Conservation (phyloP, 1,140 invertebrate species). For the Drosophila malerkotliana region DNA sequence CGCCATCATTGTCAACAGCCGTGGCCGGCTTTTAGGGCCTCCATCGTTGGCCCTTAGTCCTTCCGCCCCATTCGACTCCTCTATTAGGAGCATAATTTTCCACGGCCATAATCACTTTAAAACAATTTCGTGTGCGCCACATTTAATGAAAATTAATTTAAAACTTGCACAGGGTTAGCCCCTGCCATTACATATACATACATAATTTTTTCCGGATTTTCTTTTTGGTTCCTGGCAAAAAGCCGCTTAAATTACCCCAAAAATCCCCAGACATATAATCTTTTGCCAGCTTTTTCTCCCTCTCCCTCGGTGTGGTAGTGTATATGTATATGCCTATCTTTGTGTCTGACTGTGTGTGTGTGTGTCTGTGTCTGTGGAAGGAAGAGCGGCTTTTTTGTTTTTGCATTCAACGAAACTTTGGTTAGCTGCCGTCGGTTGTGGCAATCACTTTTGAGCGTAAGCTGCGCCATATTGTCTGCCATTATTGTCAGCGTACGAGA, state of each 20-base stretch:
- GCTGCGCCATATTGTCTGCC: conserved; percentile 76
- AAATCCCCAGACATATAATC: conserved; percentile 76
- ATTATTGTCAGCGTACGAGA: conserved; percentile 72
- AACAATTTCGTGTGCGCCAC: conserved; percentile 70
- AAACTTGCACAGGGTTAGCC: conserved; percentile 55
- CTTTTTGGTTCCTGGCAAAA: conserved; percentile 48
- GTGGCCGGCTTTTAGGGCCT: conserved; percentile 31
- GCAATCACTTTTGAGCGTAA: conserved; percentile 75
- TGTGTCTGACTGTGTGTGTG: background rate
- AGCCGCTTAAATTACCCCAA: conserved; percentile 70
- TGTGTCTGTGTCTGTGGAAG: conserved; percentile 16
- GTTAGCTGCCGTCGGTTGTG: conserved; percentile 47
- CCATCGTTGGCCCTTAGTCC: conserved; percentile 7
- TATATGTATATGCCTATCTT: conserved; percentile 17
- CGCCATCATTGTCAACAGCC: conserved; percentile 52
- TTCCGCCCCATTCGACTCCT: conserved; percentile 1
- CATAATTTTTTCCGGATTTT: conserved; percentile 44
- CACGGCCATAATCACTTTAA: conserved; percentile 72
- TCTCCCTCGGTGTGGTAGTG: background rate
- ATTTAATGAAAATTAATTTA: conserved; percentile 75
- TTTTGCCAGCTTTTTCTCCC: conserved; percentile 55
- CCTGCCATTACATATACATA: conserved; percentile 17
- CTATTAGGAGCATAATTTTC: conserved; percentile 63
- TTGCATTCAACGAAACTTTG: conserved; percentile 50
- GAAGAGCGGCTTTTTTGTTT: conserved; percentile 43